Conservation (phyloP, 2,113 vertebrate genomes). For the Cromileptes altivelis region DNA sequence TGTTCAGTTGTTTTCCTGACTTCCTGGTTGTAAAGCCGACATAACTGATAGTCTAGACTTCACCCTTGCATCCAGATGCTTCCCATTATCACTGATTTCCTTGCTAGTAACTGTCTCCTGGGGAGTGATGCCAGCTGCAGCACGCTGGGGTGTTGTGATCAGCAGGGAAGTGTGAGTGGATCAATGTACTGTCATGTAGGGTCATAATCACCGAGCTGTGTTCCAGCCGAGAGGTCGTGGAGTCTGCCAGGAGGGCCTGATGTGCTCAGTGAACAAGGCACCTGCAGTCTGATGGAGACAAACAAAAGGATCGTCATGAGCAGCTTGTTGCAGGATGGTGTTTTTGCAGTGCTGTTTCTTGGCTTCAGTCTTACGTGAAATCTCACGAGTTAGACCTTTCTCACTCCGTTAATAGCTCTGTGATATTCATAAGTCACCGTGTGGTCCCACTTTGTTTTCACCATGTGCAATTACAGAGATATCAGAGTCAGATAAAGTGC, state of each 20-base stretch:
- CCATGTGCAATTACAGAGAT: background rate
- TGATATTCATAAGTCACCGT: slow-evolving; percentile 6
- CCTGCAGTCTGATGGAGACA: slow-evolving; percentile 32
- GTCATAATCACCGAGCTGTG: slow-evolving; percentile 33
- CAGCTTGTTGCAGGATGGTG: background rate
- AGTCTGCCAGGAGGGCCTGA: slow-evolving; percentile 9
- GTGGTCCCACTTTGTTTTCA: background rate
- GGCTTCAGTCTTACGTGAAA: background rate
- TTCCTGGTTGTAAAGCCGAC: background rate
- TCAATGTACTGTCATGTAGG: slow-evolving; percentile 33
- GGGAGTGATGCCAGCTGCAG: slow-evolving; percentile 48
- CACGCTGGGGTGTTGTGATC: slow-evolving; percentile 38
- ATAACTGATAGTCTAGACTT: slow-evolving; percentile 8
- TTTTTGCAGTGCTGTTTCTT: background rate
- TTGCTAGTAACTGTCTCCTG: slow-evolving; percentile 7
- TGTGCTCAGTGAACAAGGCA: slow-evolving; percentile 20
- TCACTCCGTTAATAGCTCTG: slow-evolving; percentile 17
- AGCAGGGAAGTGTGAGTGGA: slow-evolving; percentile 21
- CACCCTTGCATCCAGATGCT: slow-evolving; percentile 13
- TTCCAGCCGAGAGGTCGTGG: slow-evolving; percentile 49
- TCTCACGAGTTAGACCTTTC: slow-evolving; percentile 7
- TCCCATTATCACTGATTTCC: slow-evolving; percentile 39
- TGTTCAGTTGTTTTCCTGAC: background rate
- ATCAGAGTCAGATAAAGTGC: background rate
- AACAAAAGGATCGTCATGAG: background rate